Conservation (phyloP, 2,888 invertebrate genomes). For the Sinhomidia bicolor region DNA sequence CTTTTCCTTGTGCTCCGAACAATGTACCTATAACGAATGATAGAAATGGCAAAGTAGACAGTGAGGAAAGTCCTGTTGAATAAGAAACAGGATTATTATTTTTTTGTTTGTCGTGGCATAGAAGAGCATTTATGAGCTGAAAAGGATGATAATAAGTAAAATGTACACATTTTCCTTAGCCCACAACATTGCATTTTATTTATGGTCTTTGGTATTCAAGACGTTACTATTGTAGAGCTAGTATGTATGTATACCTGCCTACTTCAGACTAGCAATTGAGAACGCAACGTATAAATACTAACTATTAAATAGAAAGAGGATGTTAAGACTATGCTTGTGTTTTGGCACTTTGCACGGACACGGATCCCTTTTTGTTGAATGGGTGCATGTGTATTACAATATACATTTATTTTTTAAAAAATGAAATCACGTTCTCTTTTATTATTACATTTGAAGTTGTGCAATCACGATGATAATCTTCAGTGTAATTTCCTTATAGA, state of each 20-base stretch:
- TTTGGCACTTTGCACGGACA: not conserved
- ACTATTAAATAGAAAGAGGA: no score
- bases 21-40: not conserved
- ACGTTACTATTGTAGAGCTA: no score
- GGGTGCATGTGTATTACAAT: not conserved
- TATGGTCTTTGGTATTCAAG: conserved; percentile 20
- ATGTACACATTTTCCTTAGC: not conserved
- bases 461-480: conserved; percentile 55
- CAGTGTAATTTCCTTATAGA: conserved; percentile 36
- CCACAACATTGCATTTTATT: conserved; percentile 18
- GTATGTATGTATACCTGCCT: no score
- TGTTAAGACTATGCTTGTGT: no score
- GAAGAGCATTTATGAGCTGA: no score
- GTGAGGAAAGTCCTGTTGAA: not conserved
- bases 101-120: no score
- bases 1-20: not conserved
- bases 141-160: no score
- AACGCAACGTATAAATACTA: no score
- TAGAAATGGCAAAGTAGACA: not conserved
- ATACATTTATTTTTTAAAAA: conserved; percentile 38
- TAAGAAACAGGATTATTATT: no score
- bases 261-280: no score
- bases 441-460: conserved; percentile 45
- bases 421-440: conserved; percentile 68
- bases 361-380: not conserved